Conservation (phyloP, 2,797 vertebrate species). For the Mormyrops attenuatus region DNA sequence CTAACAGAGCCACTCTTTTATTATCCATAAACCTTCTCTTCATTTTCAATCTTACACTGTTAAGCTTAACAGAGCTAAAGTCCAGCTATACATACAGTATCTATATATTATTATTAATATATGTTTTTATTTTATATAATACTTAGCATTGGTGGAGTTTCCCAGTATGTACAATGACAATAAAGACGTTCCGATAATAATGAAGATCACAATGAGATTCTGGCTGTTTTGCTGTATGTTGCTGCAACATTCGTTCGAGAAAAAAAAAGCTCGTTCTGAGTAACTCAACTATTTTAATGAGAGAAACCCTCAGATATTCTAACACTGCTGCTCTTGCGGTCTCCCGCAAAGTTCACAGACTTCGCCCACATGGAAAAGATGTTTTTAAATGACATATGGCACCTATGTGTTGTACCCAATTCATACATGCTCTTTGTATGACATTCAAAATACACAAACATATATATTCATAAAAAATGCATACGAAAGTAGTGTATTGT, state of each 20-base stretch:
- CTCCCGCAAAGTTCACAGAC: no score
- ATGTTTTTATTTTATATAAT: not conserved
- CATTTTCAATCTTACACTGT: not conserved
- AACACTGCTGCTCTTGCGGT: not conserved
- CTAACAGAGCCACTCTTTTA: not conserved
- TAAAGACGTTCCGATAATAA: not conserved
- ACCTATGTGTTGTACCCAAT: not conserved
- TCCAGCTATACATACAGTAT: not conserved
- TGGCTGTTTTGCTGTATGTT: not conserved
- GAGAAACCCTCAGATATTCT: not conserved
- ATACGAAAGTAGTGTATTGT: not conserved
- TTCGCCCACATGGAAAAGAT: no score
- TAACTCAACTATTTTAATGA: not conserved
- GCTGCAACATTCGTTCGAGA: not conserved
- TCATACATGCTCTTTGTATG: not conserved
- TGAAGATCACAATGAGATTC: not conserved
- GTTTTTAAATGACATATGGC: not conserved
- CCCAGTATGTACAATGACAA: not conserved
- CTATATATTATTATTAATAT: not conserved
- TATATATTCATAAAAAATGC: not conserved
- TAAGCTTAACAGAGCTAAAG: not conserved
- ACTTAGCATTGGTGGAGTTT: not conserved
- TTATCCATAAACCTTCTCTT: not conserved
- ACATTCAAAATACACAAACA: not conserved
- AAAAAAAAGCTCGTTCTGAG: not conserved